Conservation (phyloP, 2,888 invertebrate genomes). For the Mayetiola destructor region DNA sequence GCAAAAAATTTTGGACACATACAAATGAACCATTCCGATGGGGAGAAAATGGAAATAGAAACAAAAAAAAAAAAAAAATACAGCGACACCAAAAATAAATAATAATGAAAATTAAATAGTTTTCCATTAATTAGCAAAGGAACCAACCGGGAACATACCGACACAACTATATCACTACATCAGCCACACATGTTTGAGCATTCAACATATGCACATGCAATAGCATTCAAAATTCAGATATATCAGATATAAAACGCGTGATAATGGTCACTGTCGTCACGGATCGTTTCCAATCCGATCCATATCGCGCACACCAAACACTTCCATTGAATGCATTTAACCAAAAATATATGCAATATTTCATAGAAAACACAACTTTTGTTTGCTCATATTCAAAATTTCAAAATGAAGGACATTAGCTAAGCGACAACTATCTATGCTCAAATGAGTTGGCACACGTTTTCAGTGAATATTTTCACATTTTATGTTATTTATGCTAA, state of each 20-base stretch:
- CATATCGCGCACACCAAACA: background rate
- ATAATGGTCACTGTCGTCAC: slow-evolving; percentile 5
- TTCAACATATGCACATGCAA: background rate
- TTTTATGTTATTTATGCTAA: no score
- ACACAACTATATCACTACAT: background rate
- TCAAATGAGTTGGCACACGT: no score
- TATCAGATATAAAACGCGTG: no score
- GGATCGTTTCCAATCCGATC: background rate
- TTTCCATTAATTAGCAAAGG: slow-evolving; percentile 11
- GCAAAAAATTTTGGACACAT: no score
- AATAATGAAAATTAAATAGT: slow-evolving; percentile 10
- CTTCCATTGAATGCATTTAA: background rate
- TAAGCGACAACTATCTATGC: no score
- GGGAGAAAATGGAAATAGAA: background rate
- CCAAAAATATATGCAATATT: slow-evolving; percentile 9
- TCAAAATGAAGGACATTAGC: no score
- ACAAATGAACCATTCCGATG: background rate
- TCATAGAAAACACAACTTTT: background rate
- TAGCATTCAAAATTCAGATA: no score
- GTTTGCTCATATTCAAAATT: background rate
- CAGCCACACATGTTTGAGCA: background rate
- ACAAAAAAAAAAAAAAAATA: background rate
- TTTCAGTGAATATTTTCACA: no score
- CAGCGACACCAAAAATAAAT: slow-evolving; percentile 7
- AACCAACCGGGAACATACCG: background rate